Conservation (phyloP, 2,888 invertebrate species). For the Hemistola chrysoprasaria region DNA sequence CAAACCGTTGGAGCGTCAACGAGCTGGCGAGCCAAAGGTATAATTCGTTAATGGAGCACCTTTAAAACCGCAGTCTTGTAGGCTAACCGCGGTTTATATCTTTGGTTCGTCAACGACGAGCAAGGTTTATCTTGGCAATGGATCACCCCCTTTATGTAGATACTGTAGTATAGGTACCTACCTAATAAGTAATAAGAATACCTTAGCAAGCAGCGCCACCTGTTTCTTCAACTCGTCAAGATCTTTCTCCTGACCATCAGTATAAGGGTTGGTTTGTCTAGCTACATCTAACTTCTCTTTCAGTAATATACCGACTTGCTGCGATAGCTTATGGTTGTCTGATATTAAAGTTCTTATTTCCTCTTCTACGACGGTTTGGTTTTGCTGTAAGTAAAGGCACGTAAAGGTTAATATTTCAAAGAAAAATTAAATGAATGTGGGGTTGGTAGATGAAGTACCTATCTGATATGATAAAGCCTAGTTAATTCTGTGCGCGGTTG, state of each 20-base stretch:
- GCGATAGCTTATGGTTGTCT: constrained; percentile 69
- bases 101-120: too few species aligned
- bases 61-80: too few species aligned
- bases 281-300: constrained; percentile 61
- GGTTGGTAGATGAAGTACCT: too few species aligned
- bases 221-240: constrained; percentile 60
- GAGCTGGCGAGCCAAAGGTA: too few species aligned
- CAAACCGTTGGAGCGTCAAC: too few species aligned
- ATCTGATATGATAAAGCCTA: too few species aligned
- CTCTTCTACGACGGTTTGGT: constrained; percentile 63
- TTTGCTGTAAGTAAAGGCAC: constrained; percentile 59
- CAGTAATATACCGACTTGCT: constrained; percentile 63
- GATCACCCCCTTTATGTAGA: too few species aligned
- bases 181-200: too few species aligned
- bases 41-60: too few species aligned
- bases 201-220: constrained; percentile 60
- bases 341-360: constrained; percentile 65
- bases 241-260: constrained; percentile 50
- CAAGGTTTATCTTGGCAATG: too few species aligned
- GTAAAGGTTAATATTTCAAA: not conserved
- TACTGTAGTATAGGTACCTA: not conserved
- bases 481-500: too few species aligned
- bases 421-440: not conserved
- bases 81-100: too few species aligned
- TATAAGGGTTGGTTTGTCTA: constrained; percentile 38